Evolutionary conservation across 2,888 invertebrate genomes (phyloP).

Genomic region (Altica lythri): DNA sequence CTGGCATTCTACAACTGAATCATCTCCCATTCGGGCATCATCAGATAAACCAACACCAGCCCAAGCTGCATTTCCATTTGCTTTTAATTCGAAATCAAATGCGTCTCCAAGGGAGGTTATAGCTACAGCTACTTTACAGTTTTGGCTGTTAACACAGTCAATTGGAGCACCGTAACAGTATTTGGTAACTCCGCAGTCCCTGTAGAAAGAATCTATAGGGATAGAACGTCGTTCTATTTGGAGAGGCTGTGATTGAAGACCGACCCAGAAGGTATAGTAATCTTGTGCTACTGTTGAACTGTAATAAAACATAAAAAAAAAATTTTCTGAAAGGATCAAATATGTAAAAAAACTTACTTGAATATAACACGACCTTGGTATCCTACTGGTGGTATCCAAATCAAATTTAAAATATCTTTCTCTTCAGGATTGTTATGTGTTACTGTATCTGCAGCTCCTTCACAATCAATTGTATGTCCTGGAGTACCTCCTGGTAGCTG

Average conservation of each 20-base stretch:
- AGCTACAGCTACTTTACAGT: slow-evolving; percentile 71
- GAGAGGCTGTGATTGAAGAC: slow-evolving; percentile 72
- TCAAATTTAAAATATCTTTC: slow-evolving; percentile 69
- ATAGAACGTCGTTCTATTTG: slow-evolving; percentile 60
- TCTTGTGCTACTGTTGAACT: slow-evolving; percentile 82
- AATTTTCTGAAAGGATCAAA: not conserved
- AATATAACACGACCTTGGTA: slow-evolving; percentile 78
- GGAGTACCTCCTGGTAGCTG: slow-evolving; percentile 40
- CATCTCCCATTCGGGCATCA: slow-evolving; percentile 83
- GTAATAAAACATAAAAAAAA: slow-evolving; percentile 34
- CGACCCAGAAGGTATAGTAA: slow-evolving; percentile 79
- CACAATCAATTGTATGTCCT: slow-evolving; percentile 69
- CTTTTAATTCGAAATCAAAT: slow-evolving; percentile 69
- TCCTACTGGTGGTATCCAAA: slow-evolving; percentile 77
- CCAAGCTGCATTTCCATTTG: slow-evolving; percentile 57
- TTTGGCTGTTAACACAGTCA: slow-evolving; percentile 67
- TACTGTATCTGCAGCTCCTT: slow-evolving; percentile 68
- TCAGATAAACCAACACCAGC: slow-evolving; percentile 79
- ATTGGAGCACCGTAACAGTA: slow-evolving; percentile 80
- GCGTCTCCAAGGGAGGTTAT: slow-evolving; percentile 60
- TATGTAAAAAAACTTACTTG: slow-evolving; percentile 63
- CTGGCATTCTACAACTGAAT: slow-evolving; percentile 81
- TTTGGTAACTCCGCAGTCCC: slow-evolving; percentile 69
- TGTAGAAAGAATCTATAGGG: slow-evolving; percentile 69
- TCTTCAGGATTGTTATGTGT: slow-evolving; percentile 71